phyloP scores from a whole-genome alignment of 1,140 invertebrate genomes.

The Drosophila mauritiana region DNA sequence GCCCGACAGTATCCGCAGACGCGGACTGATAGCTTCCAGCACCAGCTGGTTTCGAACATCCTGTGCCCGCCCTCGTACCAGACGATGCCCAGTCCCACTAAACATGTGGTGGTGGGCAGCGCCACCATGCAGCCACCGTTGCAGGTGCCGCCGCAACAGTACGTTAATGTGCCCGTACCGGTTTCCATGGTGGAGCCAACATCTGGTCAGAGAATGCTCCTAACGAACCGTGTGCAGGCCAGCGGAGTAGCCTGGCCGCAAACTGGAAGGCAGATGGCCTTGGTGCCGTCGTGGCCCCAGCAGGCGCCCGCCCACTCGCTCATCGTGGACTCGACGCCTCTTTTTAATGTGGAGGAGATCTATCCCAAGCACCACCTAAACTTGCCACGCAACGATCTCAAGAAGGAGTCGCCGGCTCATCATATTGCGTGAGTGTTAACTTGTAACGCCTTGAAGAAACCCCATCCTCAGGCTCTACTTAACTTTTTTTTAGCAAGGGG shows the following conservation, averaged over 20 bases:
- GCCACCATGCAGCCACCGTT: conserved; percentile 87
- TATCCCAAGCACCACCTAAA: conserved; percentile 84
- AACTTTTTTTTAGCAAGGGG: conserved; percentile 63
- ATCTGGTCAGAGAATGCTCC: conserved; percentile 88
- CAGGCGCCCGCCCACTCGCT: conserved; percentile 91
- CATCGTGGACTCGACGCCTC: conserved; percentile 91
- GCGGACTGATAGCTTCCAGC: conserved; percentile 91
- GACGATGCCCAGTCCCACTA: conserved; percentile 91
- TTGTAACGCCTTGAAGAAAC: neutral
- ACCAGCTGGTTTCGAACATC: conserved; percentile 95
- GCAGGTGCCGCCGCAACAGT: conserved; percentile 90
- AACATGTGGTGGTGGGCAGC: conserved; percentile 95
- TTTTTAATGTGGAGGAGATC: conserved; percentile 87
- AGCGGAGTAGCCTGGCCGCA: conserved; percentile 89
- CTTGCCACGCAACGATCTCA: conserved; percentile 84
- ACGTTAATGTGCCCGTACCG: conserved; percentile 89
- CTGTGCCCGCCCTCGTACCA: conserved; percentile 95
- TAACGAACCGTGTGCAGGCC: conserved; percentile 91
- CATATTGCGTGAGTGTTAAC: conserved; percentile 77
- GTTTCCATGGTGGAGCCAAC: conserved; percentile 94
- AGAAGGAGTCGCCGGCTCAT: conserved; percentile 84
- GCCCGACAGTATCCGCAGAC: conserved; percentile 88
- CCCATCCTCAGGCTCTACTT: neutral
- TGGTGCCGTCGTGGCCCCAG: conserved; percentile 95
- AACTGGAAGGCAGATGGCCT: conserved; percentile 91